A percentile compares a stretch with the other conserved stretches of the same genome.
phyloP scores from a whole-genome alignment of 2,113 vertebrate species.

The Sylvicapra grimmia region DNA sequence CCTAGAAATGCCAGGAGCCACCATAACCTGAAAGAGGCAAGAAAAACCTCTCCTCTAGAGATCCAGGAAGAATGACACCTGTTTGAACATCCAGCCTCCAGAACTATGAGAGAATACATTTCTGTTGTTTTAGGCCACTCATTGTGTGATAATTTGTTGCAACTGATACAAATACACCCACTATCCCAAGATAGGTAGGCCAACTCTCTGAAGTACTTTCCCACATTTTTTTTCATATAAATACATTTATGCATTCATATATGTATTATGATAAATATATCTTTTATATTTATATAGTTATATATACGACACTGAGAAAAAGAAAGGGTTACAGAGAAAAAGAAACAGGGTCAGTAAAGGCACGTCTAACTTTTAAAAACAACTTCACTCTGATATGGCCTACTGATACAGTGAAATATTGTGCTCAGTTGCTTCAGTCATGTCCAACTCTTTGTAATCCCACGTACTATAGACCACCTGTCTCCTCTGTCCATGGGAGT shows the following conservation, averaged over 20 bases:
- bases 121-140: background rate
- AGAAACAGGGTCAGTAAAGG: background rate
- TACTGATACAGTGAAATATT: background rate
- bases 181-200: background rate
- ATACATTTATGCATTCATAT: background rate
- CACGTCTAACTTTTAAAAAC: background rate
- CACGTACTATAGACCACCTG: background rate
- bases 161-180: background rate
- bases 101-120: background rate
- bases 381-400: background rate
- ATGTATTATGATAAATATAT: background rate
- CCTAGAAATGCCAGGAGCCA: accelerated
- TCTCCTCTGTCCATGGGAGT: background rate
- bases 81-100: background rate
- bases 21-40: background rate
- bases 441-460: background rate
- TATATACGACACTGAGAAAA: background rate
- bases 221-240: background rate
- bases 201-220: background rate
- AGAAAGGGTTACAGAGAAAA: too few species aligned
- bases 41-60: background rate
- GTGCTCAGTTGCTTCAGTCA: background rate
- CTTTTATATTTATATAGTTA: background rate
- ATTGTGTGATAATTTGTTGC: background rate
- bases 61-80: accelerated